Evolutionary conservation across 1,140 invertebrate species (phyloP).

Genomic region (Dendrolimus punctatus): DNA sequence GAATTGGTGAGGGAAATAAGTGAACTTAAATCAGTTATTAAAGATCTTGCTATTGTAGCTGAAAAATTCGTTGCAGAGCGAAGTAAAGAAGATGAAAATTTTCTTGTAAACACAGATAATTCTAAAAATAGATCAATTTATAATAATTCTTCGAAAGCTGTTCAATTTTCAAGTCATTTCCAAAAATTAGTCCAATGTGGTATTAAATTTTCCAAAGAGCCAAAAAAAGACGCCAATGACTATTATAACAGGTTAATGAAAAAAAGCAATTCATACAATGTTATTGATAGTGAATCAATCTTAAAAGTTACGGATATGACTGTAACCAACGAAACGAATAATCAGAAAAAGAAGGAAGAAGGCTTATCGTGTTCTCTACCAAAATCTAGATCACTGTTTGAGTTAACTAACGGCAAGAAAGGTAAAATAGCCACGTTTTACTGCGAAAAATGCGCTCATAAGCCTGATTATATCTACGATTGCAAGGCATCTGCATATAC

Average conservation of each 20-base stretch:
- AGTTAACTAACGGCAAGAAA: conserved; percentile 19
- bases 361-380: conserved; percentile 26
- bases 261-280: conserved; percentile 42
- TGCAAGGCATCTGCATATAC: too few species aligned
- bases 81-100: conserved; percentile 5
- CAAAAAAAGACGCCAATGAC: conserved; percentile 22
- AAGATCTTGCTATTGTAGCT: conserved; percentile 28
- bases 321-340: conserved; percentile 16
- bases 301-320: conserved; percentile 56
- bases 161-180: conserved; percentile 31
- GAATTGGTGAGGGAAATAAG: conserved; percentile 36
- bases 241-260: conserved; percentile 27
- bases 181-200: conserved; percentile 24
- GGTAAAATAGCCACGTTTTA: conserved; percentile 33
- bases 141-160: conserved; percentile 29
- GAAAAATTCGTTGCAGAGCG: conserved; percentile 37
- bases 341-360: conserved; percentile 16
- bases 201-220: conserved; percentile 33
- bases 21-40: conserved; percentile 35
- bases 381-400: conserved; percentile 34
- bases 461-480: not conserved
- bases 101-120: too few species aligned
- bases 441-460: conserved; percentile 24
- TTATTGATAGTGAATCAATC: conserved; percentile 55
- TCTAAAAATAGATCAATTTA: too few species aligned